A percentile compares a stretch with the other conserved stretches of the same genome.
phyloP scores from a whole-genome alignment of 1,140 invertebrate genomes.

The Linepithema humile region DNA sequence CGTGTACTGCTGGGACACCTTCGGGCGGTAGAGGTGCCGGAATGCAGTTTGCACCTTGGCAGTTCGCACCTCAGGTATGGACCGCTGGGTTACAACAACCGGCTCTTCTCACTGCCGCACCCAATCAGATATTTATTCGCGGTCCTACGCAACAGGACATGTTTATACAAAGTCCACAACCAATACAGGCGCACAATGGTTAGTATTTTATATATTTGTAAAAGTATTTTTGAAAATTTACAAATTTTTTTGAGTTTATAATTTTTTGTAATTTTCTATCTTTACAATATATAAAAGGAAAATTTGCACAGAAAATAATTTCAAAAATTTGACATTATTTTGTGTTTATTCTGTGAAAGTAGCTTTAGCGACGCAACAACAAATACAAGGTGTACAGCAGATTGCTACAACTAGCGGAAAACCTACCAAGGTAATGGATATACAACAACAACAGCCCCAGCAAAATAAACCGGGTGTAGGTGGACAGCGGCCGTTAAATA shows the following conservation, averaged over 20 bases:
- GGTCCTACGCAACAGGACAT: conserved; percentile 92
- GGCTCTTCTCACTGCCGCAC: conserved; percentile 86
- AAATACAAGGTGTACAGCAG: conserved; percentile 84
- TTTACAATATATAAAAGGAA: not conserved
- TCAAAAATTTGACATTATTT: not conserved
- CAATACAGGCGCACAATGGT: conserved; percentile 87
- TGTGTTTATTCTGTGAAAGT: conserved; percentile 1
- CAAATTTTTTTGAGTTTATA: conserved; percentile 41
- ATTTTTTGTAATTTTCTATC: conserved; percentile 22
- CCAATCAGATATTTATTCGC: conserved; percentile 93
- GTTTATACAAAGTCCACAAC: conserved; percentile 93
- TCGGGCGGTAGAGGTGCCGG: conserved; percentile 85
- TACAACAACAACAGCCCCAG: conserved; percentile 84
- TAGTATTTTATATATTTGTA: conserved; percentile 75
- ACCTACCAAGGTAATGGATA: conserved; percentile 85
- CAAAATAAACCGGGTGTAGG: conserved; percentile 83
- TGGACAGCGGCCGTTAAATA: conserved; percentile 87
- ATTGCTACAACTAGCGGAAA: conserved; percentile 80
- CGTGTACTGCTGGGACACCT: conserved; percentile 87
- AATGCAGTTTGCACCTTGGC: conserved; percentile 87
- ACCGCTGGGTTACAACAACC: conserved; percentile 89
- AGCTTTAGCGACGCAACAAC: conserved; percentile 84
- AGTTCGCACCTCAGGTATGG: conserved; percentile 88
- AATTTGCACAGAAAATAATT: not conserved
- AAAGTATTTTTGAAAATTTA: conserved; percentile 64